Base-by-base conservation (phyloP, 2,113 vertebrate genomes). In the Pseudois nayaur region DNA sequence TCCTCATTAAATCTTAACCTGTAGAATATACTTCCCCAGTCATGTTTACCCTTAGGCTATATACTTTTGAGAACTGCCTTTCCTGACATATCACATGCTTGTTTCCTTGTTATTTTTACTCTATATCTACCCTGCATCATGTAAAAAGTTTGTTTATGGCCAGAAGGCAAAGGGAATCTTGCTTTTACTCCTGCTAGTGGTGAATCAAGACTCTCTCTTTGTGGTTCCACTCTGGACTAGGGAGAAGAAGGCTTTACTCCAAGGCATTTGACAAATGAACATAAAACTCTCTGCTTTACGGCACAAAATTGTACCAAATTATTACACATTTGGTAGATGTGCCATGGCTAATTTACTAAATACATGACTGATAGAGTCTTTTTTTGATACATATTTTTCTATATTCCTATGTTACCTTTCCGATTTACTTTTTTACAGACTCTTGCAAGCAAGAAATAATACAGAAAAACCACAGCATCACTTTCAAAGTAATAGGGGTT, bases 81-180 rank as follows among this genome's bases (percentile, higher is more conserved):
- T 8, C 55, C 23, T 91, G 40, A 19, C 33, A 62, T 9, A 43
- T 82, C 27, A 21, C 23, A 91, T 9, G 67, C 54, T 57, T 79
- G 4, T 85, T 85, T 87, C 10, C 85, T 91, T 88, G 11, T 93
- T 94, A 23, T 67, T 94, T 96, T 94, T 74, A 93, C 36, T 93
- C 5, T 25, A 29, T 79, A 19, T 3, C 6, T 83, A 79, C 33
- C 79, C 11, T 62, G 67, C 78, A 16, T 93, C 52, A 83, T 19
- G 48, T 33, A 84, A 82, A 94, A 64, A 8, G 29, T 97, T 59
- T 91, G 48, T 60, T 95, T 55, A 25, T 64, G 33, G 60, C 78
- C 94, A 81, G 55, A 71, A 95, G 78, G 33, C 60, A 91, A 76
- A 6, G 5, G 3, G 8, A 62, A 25, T 62, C 25, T 91, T 52